phyloP scores from a whole-genome alignment of 2,113 vertebrate genomes.

The Orthonyx spaldingii region DNA sequence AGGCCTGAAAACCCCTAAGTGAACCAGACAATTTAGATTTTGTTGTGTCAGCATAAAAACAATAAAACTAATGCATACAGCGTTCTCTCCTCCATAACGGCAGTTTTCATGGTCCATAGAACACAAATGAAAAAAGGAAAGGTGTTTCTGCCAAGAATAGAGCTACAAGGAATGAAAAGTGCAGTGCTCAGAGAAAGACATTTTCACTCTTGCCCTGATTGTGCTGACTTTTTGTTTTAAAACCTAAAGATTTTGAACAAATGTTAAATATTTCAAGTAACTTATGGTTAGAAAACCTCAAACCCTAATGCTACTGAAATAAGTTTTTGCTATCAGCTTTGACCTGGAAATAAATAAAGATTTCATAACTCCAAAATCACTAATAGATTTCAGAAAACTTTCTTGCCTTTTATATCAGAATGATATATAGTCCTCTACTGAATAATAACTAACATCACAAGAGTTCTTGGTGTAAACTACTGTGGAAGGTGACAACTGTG shows the following conservation, averaged over 20 bases:
- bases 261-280: constrained; percentile 1
- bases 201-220: constrained; percentile 10
- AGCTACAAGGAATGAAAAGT: constrained; percentile 52
- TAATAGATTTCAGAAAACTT: neutral
- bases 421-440: neutral
- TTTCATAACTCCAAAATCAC: neutral
- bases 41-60: constrained; percentile 64
- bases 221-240: constrained; percentile 38
- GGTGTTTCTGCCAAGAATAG: constrained; percentile 51
- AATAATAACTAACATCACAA: neutral
- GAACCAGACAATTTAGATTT: constrained; percentile 43
- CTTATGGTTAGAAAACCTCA: neutral
- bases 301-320: neutral
- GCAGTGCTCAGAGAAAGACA: neutral
- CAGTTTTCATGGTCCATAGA: constrained; percentile 64
- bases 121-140: constrained; percentile 63
- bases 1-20: constrained; percentile 47
- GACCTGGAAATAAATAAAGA: neutral
- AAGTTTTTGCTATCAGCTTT: neutral
- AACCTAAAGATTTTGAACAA: neutral
- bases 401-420: neutral
- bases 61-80: constrained; percentile 54
- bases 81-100: constrained; percentile 27
- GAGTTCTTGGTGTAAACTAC: neutral
- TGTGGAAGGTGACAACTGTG: neutral